These are phyloP conservation scores for Dendrolimus kikuchii DNA, from an alignment of 1,140 invertebrate genomes.

Conservation along the genomic window DNA sequence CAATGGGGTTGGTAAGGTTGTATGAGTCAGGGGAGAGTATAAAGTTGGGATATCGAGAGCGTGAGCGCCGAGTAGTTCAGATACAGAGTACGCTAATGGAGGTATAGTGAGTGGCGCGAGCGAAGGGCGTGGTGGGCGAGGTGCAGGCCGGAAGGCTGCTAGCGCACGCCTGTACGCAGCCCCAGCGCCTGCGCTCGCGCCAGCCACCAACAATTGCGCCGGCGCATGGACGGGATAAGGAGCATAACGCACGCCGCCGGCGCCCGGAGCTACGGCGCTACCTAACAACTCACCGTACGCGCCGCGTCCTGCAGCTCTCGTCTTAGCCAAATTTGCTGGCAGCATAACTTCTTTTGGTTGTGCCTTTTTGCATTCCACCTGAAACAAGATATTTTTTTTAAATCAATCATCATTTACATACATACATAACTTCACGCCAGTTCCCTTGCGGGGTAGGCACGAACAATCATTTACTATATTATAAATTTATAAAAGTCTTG, in stretches of 20 bases:
- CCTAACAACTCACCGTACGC: conserved; percentile 97
- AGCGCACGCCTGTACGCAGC: conserved; percentile 61
- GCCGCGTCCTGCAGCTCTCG: conserved; percentile 90
- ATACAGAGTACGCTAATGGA: conserved; percentile 61
- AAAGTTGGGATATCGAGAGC: conserved; percentile 64
- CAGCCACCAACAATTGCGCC: conserved; percentile 74
- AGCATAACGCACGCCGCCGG: conserved; percentile 77
- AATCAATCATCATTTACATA: too few species aligned
- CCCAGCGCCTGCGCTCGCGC: conserved; percentile 59
- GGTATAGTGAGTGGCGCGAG: conserved; percentile 55
- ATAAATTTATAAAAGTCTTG: too few species aligned
- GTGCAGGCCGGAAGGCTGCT: conserved; percentile 60
- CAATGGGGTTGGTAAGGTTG: conserved; percentile 52
- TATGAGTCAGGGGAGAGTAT: conserved; percentile 59
- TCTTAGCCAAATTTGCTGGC: conserved; percentile 94
- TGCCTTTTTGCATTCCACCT: conserved; percentile 99
- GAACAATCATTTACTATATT: too few species aligned
- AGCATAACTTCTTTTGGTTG: conserved; percentile 99
- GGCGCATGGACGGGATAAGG: conserved; percentile 73
- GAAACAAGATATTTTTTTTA: too few species aligned
- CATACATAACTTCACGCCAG: too few species aligned
- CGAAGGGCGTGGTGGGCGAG: conserved; percentile 50
- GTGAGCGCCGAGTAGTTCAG: conserved; percentile 62
- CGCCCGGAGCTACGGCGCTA: conserved; percentile 76
- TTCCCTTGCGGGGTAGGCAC: too few species aligned